Percentiles rank a stretch among this genome's conserved stretches.
These are phyloP conservation scores for Neoaliturus tenellus DNA, from an alignment of 2,888 invertebrate species.

Conservation along the genomic window DNA sequence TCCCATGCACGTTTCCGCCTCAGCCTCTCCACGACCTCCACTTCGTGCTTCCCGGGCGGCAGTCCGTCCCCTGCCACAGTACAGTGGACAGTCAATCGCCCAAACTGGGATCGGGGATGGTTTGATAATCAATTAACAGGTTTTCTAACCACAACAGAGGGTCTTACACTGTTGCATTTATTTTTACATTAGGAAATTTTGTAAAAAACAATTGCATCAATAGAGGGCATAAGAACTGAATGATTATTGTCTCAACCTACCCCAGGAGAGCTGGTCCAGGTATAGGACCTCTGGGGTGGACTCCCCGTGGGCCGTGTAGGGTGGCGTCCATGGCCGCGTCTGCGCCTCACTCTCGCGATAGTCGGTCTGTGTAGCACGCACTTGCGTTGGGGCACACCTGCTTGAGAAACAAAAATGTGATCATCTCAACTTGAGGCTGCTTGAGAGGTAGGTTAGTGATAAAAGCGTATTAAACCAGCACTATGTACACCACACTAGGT, in stretches of 20 bases:
- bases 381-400: slow-evolving; percentile 5
- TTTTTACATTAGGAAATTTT: no score
- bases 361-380: slow-evolving; percentile 60
- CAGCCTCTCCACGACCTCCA: slow-evolving; percentile 51
- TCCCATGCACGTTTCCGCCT: slow-evolving; percentile 53
- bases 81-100: not conserved
- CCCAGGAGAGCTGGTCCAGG: slow-evolving; percentile 51
- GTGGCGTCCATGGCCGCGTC: slow-evolving; percentile 63
- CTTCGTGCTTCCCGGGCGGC: slow-evolving; percentile 54
- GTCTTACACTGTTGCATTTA: no score
- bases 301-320: slow-evolving; percentile 34
- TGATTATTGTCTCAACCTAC: slow-evolving; percentile 18
- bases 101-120: no score
- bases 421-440: no score
- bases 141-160: no score
- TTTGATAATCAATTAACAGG: no score
- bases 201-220: no score
- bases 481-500: no score
- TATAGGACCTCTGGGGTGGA: slow-evolving; percentile 53
- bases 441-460: no score
- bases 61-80: slow-evolving; percentile 32
- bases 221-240: no score
- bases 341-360: slow-evolving; percentile 65
- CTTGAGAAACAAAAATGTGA: no score
- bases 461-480: no score